Conservation (phyloP, 30 jellyfish, hydroid and myxozoan species). For the Mastigias papua region DNA sequence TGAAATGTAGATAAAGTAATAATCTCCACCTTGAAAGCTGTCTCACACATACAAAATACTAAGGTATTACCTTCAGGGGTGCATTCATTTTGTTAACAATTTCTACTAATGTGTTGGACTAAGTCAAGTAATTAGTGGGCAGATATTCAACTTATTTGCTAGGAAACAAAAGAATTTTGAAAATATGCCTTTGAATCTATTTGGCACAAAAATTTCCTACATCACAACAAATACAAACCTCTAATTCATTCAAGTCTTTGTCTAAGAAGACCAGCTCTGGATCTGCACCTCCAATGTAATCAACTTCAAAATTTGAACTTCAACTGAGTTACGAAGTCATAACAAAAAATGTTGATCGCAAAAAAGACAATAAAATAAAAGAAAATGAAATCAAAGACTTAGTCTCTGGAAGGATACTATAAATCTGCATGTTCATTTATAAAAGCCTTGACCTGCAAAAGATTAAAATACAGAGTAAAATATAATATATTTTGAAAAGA, state of each 20-base stretch:
- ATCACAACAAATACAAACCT: too few relatives aligned
- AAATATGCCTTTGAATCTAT: too few relatives aligned
- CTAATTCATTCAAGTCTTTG: slow-evolving; percentile 76
- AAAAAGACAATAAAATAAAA: not conserved
- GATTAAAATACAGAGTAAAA: not conserved
- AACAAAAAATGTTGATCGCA: not conserved
- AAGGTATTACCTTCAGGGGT: too few relatives aligned
- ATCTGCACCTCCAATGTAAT: slow-evolving; percentile 97
- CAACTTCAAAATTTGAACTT: slow-evolving; percentile 88
- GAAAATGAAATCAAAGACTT: not conserved
- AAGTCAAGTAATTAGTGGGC: too few relatives aligned
- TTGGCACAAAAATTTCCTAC: too few relatives aligned
- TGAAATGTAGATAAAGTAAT: too few relatives aligned
- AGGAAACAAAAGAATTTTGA: too few relatives aligned
- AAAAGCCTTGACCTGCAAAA: slow-evolving; percentile 88
- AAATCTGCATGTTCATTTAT: slow-evolving; percentile 85
- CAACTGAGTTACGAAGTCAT: slow-evolving; percentile 13
- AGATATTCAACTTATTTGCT: too few relatives aligned
- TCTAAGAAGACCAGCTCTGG: slow-evolving; percentile 89
- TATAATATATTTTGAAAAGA: not conserved
- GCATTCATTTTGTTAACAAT: too few relatives aligned
- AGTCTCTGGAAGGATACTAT: slow-evolving; percentile 67
- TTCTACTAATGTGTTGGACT: too few relatives aligned
- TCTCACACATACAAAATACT: too few relatives aligned
- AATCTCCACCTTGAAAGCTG: too few relatives aligned